A percentile compares a stretch with the other conserved stretches of the same genome.
phyloP scores from a whole-genome alignment of 2,888 invertebrate genomes.

The Mythimna vitellina region DNA sequence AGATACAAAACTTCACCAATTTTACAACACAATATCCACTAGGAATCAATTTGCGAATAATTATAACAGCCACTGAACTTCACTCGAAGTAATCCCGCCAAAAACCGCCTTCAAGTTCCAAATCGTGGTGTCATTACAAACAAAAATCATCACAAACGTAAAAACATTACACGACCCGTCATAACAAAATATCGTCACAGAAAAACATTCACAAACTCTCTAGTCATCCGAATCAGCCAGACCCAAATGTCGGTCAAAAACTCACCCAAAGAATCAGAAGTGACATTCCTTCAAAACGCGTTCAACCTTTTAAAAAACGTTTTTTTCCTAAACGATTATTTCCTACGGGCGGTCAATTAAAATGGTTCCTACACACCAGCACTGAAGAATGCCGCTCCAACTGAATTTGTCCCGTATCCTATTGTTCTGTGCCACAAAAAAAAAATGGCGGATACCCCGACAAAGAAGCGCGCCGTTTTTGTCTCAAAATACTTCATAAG shows the following conservation, averaged over 20 bases:
- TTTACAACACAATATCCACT: no score
- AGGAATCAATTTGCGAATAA: no score
- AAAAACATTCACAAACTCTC: constrained; percentile 42
- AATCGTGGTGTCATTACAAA: neutral
- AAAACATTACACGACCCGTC: constrained; percentile 15
- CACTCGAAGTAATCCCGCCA: no score
- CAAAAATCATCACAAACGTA: neutral
- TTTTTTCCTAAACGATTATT: constrained; percentile 80
- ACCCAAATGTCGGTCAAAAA: constrained; percentile 72
- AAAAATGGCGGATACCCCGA: constrained; percentile 75
- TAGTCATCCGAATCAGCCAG: constrained; percentile 58
- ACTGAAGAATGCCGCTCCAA: constrained; percentile 79
- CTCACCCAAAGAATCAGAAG: constrained; percentile 71
- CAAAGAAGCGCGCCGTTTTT: constrained; percentile 86
- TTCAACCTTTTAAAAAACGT: constrained; percentile 68
- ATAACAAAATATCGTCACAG: constrained; percentile 25
- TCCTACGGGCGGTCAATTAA: constrained; percentile 85
- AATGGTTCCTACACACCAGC: constrained; percentile 88
- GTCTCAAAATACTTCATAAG: constrained; percentile 81
- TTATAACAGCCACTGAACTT: no score
- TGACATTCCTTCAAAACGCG: constrained; percentile 87
- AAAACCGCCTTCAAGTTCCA: no score
- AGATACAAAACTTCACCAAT: no score
- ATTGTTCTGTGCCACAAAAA: constrained; percentile 83
- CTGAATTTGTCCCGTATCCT: constrained; percentile 84